phyloP scores from a whole-genome alignment of 2,797 vertebrate species.

The Salarias fasciatus region DNA sequence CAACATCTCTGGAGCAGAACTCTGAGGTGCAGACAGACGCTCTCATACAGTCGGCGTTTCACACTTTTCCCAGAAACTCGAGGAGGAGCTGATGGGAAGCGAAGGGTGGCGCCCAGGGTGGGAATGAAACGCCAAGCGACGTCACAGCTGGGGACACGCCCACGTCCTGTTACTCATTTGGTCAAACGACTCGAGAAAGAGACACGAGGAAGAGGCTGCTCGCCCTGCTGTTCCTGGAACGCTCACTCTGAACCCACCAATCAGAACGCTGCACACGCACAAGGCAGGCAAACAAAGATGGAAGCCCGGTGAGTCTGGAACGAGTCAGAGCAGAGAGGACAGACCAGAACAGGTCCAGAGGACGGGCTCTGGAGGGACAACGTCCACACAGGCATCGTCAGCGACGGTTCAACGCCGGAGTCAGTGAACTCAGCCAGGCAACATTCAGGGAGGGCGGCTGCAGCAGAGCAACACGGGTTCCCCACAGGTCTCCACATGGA shows the following conservation, averaged over 20 bases:
- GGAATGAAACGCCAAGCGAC: not conserved
- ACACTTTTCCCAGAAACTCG: not conserved
- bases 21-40: no score
- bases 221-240: constrained; percentile 3
- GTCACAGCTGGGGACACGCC: not conserved
- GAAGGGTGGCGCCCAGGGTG: not conserved
- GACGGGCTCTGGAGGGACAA: no score
- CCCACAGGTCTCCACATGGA: no score
- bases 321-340: constrained; percentile 40
- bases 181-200: constrained; percentile 19
- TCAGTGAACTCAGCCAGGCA: not conserved
- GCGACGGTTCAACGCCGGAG: no score
- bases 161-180: constrained; percentile 24
- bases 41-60: no score
- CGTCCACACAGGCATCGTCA: no score
- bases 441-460: no score
- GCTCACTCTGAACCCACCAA: constrained; percentile 6
- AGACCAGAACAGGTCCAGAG: no score
- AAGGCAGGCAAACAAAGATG: not conserved
- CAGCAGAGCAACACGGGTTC: no score
- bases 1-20: no score
- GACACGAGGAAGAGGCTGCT: not conserved
- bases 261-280: not conserved
- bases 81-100: not conserved
- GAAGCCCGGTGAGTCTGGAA: not conserved